These are phyloP conservation scores for Entomyzon cyanotis DNA, from an alignment of 2,113 vertebrate genomes.

Conservation along the genomic window DNA sequence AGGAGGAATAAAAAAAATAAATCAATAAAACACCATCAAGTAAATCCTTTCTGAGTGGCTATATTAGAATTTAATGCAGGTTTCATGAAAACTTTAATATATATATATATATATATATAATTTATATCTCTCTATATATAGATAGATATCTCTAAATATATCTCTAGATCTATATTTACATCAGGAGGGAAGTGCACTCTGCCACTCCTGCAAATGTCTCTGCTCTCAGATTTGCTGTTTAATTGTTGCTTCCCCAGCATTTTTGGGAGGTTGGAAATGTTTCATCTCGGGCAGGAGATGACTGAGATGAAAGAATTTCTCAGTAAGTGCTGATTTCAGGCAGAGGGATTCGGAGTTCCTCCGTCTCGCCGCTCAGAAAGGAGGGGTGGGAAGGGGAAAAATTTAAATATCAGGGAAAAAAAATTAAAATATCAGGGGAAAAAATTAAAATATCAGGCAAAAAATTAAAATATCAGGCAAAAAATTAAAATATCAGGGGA, in stretches of 20 bases:
- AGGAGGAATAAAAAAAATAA: neutral
- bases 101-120: neutral
- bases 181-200: neutral
- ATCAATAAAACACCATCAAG: rapidly evolving
- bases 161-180: neutral
- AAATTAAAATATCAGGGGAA: too few relatives aligned
- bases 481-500: neutral
- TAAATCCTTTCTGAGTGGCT: neutral
- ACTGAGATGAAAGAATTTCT: neutral
- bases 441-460: too few relatives aligned
- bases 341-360: neutral
- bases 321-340: neutral
- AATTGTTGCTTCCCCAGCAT: neutral
- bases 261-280: neutral
- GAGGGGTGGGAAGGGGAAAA: neutral
- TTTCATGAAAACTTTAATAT: too few relatives aligned
- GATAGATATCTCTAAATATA: neutral
- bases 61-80: neutral
- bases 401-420: neutral
- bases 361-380: neutral
- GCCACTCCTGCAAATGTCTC: neutral
- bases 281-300: neutral
- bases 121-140: neutral
- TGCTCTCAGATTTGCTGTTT: neutral
- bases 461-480: neutral